Base-by-base conservation (phyloP, 2,113 vertebrate species). In the Hypanus sabinus region DNA sequence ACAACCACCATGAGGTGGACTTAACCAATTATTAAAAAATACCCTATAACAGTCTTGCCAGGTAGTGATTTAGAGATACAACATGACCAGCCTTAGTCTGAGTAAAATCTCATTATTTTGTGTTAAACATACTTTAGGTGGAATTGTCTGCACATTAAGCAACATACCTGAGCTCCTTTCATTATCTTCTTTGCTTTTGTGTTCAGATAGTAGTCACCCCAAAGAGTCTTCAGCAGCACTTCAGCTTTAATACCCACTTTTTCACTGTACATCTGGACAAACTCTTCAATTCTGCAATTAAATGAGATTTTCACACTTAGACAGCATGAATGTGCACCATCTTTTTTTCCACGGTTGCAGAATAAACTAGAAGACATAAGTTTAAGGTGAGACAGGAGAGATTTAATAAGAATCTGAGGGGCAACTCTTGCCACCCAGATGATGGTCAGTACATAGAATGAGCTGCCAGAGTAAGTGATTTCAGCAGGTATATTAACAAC, bases 131-230 rank as follows among this genome's bases (percentile, higher is more conserved):
- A 80, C 22, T 62, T 77, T 70, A 80, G 16, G 46, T 30, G 60
- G 65, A 27, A 80, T 36, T 85, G 60, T 83, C 65, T 33, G 12
- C 20, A 12, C 57, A 85, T 14, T 36, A n/a, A 70, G 10, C 0
- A 57, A 38, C 80, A 38, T 97, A 99, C 99, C 98, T 98, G 98
- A 94, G 98, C 99, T 46, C 97, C 98, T 95, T 98, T 99, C 98
- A 99, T 98, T 95, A 99, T 98, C 96, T 96, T 99, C 97, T 99
- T 99, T 68, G 98, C 97, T 96, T 99, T 99, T 70, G 96, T 95
- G 55, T 98, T 98, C 94, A 99, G 96, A 94, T 98, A 99, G 95
- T 98, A 99, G 96, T 99, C 98, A 95, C 99, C 99, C 99, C 99
- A 99, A 76, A 99, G 96, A 0, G 98, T 99, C 96, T 98, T 99